Evolutionary conservation across 2,113 vertebrate species (phyloP), one percentile per base, ranked within the genome.

Genomic region (Syngnathus scovelli): DNA sequence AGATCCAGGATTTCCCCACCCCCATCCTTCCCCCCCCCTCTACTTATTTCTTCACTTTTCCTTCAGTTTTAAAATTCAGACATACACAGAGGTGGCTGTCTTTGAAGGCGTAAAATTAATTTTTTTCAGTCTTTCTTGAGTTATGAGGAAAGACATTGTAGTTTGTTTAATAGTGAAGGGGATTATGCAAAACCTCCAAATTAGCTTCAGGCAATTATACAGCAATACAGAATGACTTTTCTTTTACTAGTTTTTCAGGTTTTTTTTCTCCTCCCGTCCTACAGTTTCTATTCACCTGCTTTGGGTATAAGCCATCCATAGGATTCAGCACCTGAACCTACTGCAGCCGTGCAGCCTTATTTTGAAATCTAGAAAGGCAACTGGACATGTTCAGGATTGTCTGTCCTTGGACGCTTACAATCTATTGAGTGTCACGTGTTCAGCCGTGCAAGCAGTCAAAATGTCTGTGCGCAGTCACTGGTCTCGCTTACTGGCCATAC

Each of bases 401-500:
- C 12, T 46, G 43, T 15, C 43, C 12, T 46, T 46, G 7, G 10
- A 43, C 8, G 41, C 7, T 11, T 2, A 43, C 41, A 43, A 10
- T 43, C 41, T 43, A 43, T 48, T 48, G 44, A 48, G 44, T 48
- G 9, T 11, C 12, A 43, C 12, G 41, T 12, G 41, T 43, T 43
- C 12, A 6, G 44, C 18, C 18, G 48, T 49, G 48, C 48, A 49
- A 15, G 4, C 13, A 13, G 23, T 81, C 74, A 71, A 71, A 77
- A 82, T 80, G 65, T 78, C 71, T 79, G 80, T 85, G 71, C 76
- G 39, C 68, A 56, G 54, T 56, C 54, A 27, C 21, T 27, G 52
- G 52, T 55, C 52, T 55, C 21, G 11, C 21, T 55, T 27, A 23
- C 13, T 33, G 23, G 54, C 23, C 5, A 7, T 70, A 66, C 75